phyloP scores from a whole-genome alignment of 1,140 invertebrate species.

The Saccostrea cuccullata region DNA sequence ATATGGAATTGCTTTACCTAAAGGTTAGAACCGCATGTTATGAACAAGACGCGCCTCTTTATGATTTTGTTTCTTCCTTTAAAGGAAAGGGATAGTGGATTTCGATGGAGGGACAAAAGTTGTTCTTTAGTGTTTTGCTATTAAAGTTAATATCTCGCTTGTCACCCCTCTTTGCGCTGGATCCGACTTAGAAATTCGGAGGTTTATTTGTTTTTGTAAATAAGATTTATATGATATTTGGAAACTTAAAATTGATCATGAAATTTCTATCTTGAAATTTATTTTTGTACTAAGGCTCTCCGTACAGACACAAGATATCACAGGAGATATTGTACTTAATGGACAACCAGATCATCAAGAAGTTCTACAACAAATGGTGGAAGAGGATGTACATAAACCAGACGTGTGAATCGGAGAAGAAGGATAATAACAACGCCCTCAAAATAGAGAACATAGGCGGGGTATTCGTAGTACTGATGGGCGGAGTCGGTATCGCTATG shows the following conservation, averaged over 20 bases:
- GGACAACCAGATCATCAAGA: constrained; percentile 93
- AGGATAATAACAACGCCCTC: constrained; percentile 92
- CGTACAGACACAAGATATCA: constrained; percentile 73
- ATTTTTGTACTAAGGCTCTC: constrained; percentile 62
- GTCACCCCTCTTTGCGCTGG: too few species aligned
- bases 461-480: constrained; percentile 96
- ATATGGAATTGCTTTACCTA: constrained; percentile 83
- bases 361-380: constrained; percentile 98
- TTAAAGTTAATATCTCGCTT: too few species aligned
- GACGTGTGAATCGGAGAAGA: constrained; percentile 89
- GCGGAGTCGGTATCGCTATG: constrained; percentile 92
- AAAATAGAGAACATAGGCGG: constrained; percentile 96
- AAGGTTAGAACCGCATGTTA: constrained; percentile 69
- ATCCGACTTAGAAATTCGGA: too few species aligned
- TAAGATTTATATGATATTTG: too few species aligned
- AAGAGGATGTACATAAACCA: constrained; percentile 92
- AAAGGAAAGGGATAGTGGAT: too few species aligned
- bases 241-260: too few species aligned
- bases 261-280: too few species aligned
- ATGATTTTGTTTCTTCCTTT: too few species aligned
- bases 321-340: constrained; percentile 93
- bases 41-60: too few species aligned
- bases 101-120: too few species aligned
- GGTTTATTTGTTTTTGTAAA: too few species aligned
- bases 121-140: too few species aligned